A percentile compares a stretch with the other conserved stretches of the same genome.
These are phyloP conservation scores for Echinops telfairi DNA, from an alignment of 2,113 vertebrate genomes.

Conservation along the genomic window DNA sequence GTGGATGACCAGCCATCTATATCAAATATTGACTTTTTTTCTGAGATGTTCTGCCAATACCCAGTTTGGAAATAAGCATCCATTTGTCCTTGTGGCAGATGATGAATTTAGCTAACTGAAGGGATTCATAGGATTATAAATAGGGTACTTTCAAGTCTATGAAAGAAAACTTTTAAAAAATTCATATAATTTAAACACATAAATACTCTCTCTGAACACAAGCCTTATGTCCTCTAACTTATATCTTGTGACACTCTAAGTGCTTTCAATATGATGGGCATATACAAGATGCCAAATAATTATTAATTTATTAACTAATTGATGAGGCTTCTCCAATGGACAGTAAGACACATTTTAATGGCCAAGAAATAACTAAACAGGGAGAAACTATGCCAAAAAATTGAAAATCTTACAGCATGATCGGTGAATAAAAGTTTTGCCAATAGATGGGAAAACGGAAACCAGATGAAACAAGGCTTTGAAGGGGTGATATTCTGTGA, in stretches of 20 bases:
- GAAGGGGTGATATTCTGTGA: constrained; percentile 55
- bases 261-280: neutral
- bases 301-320: constrained; percentile 48
- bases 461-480: constrained; percentile 31
- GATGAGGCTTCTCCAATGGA: constrained; percentile 28
- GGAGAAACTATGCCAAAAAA: constrained; percentile 26
- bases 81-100: constrained; percentile 76
- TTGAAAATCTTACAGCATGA: constrained; percentile 43
- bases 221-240: neutral
- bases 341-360: constrained; percentile 53
- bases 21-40: constrained; percentile 78
- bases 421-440: constrained; percentile 48
- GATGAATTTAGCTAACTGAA: constrained; percentile 52
- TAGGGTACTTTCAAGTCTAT: constrained; percentile 39
- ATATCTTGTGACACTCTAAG: neutral
- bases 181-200: constrained; percentile 48
- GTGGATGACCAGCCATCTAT: constrained; percentile 64
- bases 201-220: neutral
- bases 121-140: constrained; percentile 59
- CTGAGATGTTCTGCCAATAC: constrained; percentile 53
- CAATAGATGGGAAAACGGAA: constrained; percentile 65
- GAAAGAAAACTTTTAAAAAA: constrained; percentile 49
- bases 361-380: constrained; percentile 37
- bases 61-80: constrained; percentile 65
- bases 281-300: constrained; percentile 19